phyloP scores from a whole-genome alignment of 2,888 invertebrate species.

The Nephrotoma flavescens region DNA sequence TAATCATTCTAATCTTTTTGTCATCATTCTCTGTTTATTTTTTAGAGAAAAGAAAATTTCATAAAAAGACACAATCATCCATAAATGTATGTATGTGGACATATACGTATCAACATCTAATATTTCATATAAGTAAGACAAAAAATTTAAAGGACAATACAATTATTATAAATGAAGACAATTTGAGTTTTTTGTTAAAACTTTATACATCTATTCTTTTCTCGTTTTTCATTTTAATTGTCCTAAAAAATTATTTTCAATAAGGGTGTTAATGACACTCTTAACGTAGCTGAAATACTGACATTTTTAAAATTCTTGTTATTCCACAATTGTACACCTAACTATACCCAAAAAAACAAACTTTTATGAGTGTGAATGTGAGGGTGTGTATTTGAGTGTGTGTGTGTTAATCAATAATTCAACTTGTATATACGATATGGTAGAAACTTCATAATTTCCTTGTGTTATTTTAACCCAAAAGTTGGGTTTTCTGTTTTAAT shows the following conservation, averaged over 20 bases:
- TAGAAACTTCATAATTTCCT: neutral
- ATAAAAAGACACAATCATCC: neutral
- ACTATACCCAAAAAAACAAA: neutral
- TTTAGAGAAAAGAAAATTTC: neutral
- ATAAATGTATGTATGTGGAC: neutral
- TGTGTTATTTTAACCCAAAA: neutral
- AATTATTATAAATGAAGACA: neutral
- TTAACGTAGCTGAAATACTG: neutral
- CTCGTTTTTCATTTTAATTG: neutral
- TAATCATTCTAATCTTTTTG: neutral
- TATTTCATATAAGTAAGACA: neutral
- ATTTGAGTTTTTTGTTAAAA: neutral
- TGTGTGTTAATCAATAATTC: neutral
- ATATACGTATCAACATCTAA: neutral
- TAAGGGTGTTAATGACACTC: neutral
- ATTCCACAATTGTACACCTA: neutral
- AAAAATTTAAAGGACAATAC: neutral
- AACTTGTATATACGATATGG: neutral
- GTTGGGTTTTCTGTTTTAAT: neutral
- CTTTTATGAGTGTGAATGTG: neutral
- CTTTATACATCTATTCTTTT: neutral
- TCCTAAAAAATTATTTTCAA: neutral
- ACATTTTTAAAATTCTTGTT: neutral
- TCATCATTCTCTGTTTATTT: neutral
- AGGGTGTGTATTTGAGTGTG: neutral